Conservation (phyloP, 1,140 invertebrate genomes). For the Aethina tumida region DNA sequence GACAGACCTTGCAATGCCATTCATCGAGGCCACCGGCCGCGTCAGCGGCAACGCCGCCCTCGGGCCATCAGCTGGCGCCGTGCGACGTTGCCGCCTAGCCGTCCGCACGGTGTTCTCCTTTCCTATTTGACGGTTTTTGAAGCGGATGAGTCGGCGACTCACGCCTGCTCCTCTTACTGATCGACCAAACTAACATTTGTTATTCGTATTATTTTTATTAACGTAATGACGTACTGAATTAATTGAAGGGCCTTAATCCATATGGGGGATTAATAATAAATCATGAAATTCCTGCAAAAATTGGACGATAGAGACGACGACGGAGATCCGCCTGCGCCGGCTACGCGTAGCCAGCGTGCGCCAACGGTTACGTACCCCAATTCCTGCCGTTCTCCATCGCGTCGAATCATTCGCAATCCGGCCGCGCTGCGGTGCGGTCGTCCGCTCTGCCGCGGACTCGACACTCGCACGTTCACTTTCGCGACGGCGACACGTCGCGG, state of each 20-base stretch:
- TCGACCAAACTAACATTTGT: neutral
- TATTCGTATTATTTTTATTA: too few species aligned
- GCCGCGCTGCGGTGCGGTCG: constrained; percentile 1
- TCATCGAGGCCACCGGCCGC: constrained; percentile 41
- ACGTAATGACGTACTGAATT: neutral
- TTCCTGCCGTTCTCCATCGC: constrained; percentile 13
- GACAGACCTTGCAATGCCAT: constrained; percentile 49
- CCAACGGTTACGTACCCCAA: neutral
- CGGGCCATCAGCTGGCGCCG: constrained; percentile 38
- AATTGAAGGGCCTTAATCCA: neutral
- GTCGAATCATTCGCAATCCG: constrained; percentile 8
- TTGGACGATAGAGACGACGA: constrained; percentile 1
- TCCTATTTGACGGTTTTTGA: constrained; percentile 4
- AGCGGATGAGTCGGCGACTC: neutral
- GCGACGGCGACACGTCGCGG: constrained; percentile 1
- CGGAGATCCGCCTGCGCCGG: constrained; percentile 9
- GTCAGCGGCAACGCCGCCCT: constrained; percentile 34
- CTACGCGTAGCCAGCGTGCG: neutral
- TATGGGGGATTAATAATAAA: neutral
- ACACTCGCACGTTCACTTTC: constrained; percentile 10
- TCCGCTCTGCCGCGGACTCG: neutral
- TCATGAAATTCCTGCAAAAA: neutral
- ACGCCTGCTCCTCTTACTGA: too few species aligned
- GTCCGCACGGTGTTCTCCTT: constrained; percentile 8
- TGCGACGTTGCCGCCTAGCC: constrained; percentile 26